Conservation (phyloP, 2,113 vertebrate species). For the Regulus satrapa region DNA sequence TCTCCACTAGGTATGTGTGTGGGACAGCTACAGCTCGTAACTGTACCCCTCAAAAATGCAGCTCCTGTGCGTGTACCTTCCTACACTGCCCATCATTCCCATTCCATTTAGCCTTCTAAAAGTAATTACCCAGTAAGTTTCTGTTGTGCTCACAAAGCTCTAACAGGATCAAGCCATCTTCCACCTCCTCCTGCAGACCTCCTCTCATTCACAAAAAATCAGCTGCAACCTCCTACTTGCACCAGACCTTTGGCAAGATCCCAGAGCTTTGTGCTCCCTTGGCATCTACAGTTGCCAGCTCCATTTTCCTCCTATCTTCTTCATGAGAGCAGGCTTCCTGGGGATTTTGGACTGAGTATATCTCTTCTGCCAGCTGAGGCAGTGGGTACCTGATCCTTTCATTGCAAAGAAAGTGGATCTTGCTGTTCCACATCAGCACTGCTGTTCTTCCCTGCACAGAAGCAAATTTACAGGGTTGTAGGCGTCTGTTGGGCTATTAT, state of each 20-base stretch:
- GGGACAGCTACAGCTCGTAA: background rate
- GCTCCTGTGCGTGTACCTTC: background rate
- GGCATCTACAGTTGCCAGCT: background rate
- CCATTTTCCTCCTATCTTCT: background rate
- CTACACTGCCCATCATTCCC: background rate
- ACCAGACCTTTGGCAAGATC: background rate
- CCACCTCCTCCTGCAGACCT: background rate
- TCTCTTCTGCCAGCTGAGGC: background rate
- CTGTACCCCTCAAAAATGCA: background rate
- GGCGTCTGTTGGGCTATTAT: background rate
- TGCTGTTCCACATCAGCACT: background rate
- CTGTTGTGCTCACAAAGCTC: background rate
- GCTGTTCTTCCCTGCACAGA: background rate
- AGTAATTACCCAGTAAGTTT: background rate
- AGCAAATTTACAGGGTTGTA: background rate
- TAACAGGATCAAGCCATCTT: background rate
- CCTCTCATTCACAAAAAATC: conserved; percentile 3
- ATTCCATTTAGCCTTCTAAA: background rate
- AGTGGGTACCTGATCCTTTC: background rate
- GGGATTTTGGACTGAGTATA: background rate
- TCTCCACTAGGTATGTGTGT: background rate
- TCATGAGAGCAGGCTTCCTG: background rate
- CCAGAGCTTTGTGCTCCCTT: background rate
- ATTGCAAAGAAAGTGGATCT: background rate
- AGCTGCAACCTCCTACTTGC: background rate